These are phyloP conservation scores for Ernsta delagoae DNA, from an alignment of 2,888 invertebrate species.

Conservation along the genomic window DNA sequence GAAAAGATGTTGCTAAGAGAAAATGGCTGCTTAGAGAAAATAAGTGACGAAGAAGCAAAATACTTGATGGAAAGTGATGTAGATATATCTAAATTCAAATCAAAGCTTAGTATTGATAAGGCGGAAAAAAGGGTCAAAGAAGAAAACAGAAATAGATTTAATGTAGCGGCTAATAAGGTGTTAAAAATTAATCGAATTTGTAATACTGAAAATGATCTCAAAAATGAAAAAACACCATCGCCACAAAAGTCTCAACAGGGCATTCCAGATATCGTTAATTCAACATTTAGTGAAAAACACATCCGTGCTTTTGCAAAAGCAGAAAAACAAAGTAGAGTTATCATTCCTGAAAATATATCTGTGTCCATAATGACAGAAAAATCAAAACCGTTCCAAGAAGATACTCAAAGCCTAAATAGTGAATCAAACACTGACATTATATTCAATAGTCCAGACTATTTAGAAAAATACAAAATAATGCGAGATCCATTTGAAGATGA, in stretches of 20 bases:
- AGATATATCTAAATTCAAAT: slow-evolving; percentile 27
- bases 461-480: slow-evolving; percentile 51
- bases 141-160: slow-evolving; percentile 53
- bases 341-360: slow-evolving; percentile 71
- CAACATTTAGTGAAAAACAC: slow-evolving; percentile 65
- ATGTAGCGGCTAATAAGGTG: slow-evolving; percentile 59
- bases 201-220: slow-evolving; percentile 57
- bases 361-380: slow-evolving; percentile 70
- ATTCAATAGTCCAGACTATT: slow-evolving; percentile 46
- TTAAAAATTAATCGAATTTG: slow-evolving; percentile 65
- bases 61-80: slow-evolving; percentile 60
- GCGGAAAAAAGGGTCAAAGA: slow-evolving; percentile 3
- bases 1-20: slow-evolving; percentile 84
- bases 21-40: slow-evolving; percentile 78
- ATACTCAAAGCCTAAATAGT: slow-evolving; percentile 27
- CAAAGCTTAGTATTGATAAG: slow-evolving; percentile 26
- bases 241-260: slow-evolving; percentile 54
- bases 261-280: slow-evolving; percentile 79
- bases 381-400: slow-evolving; percentile 39
- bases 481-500: slow-evolving; percentile 55
- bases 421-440: slow-evolving; percentile 14
- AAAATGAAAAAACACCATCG: slow-evolving; percentile 47
- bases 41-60: slow-evolving; percentile 75
- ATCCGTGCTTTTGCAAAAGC: slow-evolving; percentile 53
- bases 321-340: slow-evolving; percentile 63